phyloP scores from a whole-genome alignment of 2,888 invertebrate genomes.

The Heterodera filipjevi region DNA sequence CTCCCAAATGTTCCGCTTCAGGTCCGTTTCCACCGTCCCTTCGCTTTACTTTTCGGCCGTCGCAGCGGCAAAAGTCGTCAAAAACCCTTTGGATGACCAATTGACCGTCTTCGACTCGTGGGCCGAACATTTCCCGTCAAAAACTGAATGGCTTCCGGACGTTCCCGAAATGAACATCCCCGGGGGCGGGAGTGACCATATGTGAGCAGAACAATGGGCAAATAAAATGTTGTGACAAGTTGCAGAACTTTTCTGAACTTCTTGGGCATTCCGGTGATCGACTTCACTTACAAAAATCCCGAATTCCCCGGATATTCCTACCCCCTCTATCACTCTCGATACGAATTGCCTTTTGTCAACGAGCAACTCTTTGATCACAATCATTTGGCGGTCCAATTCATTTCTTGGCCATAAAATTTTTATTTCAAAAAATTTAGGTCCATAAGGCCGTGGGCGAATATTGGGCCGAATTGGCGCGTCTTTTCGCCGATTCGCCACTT shows the following conservation, averaged over 20 bases:
- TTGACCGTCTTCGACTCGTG: slow-evolving; percentile 61
- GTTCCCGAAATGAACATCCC: slow-evolving; percentile 54
- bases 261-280: slow-evolving; percentile 68
- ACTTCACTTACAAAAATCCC: slow-evolving; percentile 64
- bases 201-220: slow-evolving; percentile 37
- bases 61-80: slow-evolving; percentile 66
- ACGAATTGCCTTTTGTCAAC: slow-evolving; percentile 63
- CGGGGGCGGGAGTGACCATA: slow-evolving; percentile 68
- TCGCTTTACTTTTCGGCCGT: slow-evolving; percentile 65
- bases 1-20: slow-evolving; percentile 23
- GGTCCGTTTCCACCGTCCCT: slow-evolving; percentile 61
- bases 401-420: not conserved
- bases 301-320: slow-evolving; percentile 28
- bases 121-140: slow-evolving; percentile 32
- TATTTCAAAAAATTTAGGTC: slow-evolving; percentile 44
- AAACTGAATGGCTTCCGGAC: slow-evolving; percentile 29
- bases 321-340: slow-evolving; percentile 63
- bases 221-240: slow-evolving; percentile 43
- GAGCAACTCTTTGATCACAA: slow-evolving; percentile 60
- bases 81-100: slow-evolving; percentile 51
- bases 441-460: slow-evolving; percentile 66
- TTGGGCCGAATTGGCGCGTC: slow-evolving; percentile 66
- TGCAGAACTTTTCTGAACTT: slow-evolving; percentile 67
- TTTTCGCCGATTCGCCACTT: slow-evolving; percentile 66
- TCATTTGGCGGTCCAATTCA: slow-evolving; percentile 36